Conservation (phyloP, 2,888 invertebrate species). For the Drosophila lacicola region DNA sequence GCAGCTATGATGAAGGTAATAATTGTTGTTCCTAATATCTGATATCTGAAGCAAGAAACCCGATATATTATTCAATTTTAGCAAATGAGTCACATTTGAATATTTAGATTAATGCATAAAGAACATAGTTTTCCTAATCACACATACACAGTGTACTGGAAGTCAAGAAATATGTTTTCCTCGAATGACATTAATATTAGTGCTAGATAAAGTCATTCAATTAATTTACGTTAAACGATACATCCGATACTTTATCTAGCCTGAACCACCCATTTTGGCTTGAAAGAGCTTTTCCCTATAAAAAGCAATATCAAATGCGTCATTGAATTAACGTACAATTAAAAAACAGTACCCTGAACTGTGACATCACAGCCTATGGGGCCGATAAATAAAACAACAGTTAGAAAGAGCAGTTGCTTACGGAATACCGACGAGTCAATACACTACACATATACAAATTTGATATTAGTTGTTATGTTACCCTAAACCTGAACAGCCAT, state of each 20-base stretch:
- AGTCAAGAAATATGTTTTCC: not conserved
- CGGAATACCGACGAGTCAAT: not conserved
- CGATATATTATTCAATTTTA: not conserved
- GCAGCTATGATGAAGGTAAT: too few species aligned
- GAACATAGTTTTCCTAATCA: not conserved
- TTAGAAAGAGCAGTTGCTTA: not conserved
- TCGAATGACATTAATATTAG: not conserved
- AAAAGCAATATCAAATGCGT: conserved; percentile 16
- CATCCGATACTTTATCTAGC: not conserved
- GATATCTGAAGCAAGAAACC: not conserved
- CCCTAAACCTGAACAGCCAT: too few species aligned
- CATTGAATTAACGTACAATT: not conserved
- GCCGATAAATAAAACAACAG: not conserved
- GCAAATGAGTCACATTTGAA: not conserved
- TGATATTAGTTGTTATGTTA: too few species aligned
- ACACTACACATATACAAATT: not conserved
- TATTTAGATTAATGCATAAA: not conserved
- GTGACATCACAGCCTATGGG: conserved; percentile 34
- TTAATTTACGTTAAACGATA: not conserved
- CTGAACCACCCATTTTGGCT: not conserved
- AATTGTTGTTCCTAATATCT: not conserved
- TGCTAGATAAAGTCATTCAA: not conserved
- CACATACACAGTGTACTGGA: not conserved
- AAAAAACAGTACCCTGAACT: not conserved
- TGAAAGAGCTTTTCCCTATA: not conserved